Conservation (phyloP, 2,888 invertebrate genomes). For the Plagodis pulveraria region DNA sequence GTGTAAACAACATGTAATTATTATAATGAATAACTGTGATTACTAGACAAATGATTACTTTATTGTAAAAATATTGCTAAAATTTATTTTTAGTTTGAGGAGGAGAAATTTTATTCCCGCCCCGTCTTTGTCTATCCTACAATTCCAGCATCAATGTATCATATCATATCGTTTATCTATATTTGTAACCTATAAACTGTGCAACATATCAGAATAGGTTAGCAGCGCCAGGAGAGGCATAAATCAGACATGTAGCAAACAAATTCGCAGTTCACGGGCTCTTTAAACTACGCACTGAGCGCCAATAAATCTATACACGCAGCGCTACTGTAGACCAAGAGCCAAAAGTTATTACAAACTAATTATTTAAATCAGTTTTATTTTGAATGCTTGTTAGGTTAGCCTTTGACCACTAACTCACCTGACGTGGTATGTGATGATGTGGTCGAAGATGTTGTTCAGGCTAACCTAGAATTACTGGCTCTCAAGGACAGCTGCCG, state of each 20-base stretch:
- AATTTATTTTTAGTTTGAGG: neutral
- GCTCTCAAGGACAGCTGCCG: too few relatives aligned
- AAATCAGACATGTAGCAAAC: conserved; percentile 15
- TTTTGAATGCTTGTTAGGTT: too few relatives aligned
- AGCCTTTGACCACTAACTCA: too few relatives aligned
- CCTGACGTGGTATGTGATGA: too few relatives aligned
- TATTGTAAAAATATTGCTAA: neutral
- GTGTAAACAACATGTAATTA: too few relatives aligned
- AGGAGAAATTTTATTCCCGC: neutral
- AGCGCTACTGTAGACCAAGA: neutral
- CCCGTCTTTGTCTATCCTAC: too few relatives aligned
- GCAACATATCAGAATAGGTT: conserved; percentile 3
- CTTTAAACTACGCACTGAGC: conserved; percentile 14
- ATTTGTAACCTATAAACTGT: conserved; percentile 2
- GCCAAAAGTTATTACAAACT: neutral
- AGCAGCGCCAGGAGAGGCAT: conserved; percentile 7
- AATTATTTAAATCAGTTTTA: too few relatives aligned
- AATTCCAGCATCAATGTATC: too few relatives aligned
- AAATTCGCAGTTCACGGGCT: conserved; percentile 8
- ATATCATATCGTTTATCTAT: neutral
- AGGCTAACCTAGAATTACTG: too few relatives aligned
- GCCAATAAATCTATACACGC: conserved; percentile 10
- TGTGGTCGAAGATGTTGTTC: too few relatives aligned
- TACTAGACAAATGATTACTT: too few relatives aligned
- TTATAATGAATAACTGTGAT: too few relatives aligned